Evolutionary conservation across 2,113 vertebrate genomes (phyloP), one percentile per base, ranked within the genome.

Genomic region (Hepsetus odoe): DNA sequence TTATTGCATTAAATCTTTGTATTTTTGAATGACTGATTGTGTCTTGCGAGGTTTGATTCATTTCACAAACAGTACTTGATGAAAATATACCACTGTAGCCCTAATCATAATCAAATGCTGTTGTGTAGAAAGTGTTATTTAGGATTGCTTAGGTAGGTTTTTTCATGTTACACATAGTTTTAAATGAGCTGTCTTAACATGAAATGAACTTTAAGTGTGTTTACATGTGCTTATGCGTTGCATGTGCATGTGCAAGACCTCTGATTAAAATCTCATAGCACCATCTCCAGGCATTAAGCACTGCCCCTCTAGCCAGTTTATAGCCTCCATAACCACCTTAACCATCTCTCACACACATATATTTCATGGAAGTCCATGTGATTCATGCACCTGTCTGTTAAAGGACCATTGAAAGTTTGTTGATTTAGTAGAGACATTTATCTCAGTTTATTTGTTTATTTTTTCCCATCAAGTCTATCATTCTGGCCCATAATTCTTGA

Each of bases 231-330:
- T 26, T 70, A 74, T 75, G 74, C 74, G 74, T 46, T 77, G 79
- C 79, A 80, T 66, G 79, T 74, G 79, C 62, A 73, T 84, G 82
- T 30, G 12, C 22, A n/a, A 49, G 20, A 46, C 32, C 58, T 76
- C 38, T 72, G 40, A 42, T 65, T 72, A 11, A 26, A 51, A 13
- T 7, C 16, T 46, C 5, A 28, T 6, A 59, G 53, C 26, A 18
- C 35, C 16, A 56, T 51, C 22, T 68, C 26, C 46, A 35, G 49
- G n/a, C 30, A 30, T 40, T 51, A 26, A 79, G 38, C 22, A 24
- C 22, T 38, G 38, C 55, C 46, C 49, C 49, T 42, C 28, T 24
- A 66, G 22, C 42, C 28, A 62, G 42, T 20, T 38, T 65, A 26
- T 26, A 12, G 55, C 30, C 6, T 28, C 55, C 56, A 65, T 11